phyloP scores from a whole-genome alignment of 2,888 invertebrate species.

The Hedychridium roseum region DNA sequence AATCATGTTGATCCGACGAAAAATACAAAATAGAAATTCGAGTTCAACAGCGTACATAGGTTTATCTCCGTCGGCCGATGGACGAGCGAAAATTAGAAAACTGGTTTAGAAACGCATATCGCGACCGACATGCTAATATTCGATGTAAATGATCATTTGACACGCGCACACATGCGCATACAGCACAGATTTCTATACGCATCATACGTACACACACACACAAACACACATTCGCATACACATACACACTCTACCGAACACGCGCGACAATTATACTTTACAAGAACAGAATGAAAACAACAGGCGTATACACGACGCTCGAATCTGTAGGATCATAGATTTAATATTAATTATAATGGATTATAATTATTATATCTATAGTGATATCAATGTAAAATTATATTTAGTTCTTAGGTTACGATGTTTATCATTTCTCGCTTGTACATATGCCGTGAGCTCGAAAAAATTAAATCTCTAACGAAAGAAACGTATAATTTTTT shows the following conservation, averaged over 20 bases:
- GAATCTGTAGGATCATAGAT: slow-evolving; percentile 57
- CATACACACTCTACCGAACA: slow-evolving; percentile 22
- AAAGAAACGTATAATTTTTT: slow-evolving; percentile 62
- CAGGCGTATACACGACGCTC: slow-evolving; percentile 40
- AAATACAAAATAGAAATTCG: slow-evolving; percentile 19
- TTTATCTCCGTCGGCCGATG: slow-evolving; percentile 35
- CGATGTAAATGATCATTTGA: neutral
- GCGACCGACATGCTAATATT: slow-evolving; percentile 26
- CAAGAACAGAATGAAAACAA: slow-evolving; percentile 23
- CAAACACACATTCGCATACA: slow-evolving; percentile 16
- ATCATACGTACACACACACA: slow-evolving; percentile 7
- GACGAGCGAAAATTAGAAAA: slow-evolving; percentile 19
- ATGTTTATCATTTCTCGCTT: slow-evolving; percentile 55
- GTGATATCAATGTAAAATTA: slow-evolving; percentile 61
- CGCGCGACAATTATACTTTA: slow-evolving; percentile 18
- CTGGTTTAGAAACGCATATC: slow-evolving; percentile 27
- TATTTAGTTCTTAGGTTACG: slow-evolving; percentile 60
- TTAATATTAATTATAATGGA: slow-evolving; percentile 54
- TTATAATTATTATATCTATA: slow-evolving; percentile 56
- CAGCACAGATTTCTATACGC: no score
- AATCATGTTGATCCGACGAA: slow-evolving; percentile 22
- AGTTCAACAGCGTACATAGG: slow-evolving; percentile 32
- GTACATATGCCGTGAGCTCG: slow-evolving; percentile 64
- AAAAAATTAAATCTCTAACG: slow-evolving; percentile 60
- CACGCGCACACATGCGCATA: slow-evolving; percentile 1